Evolutionary conservation across 2,113 vertebrate genomes (phyloP).

Genomic region (Antidorcas marsupialis): DNA sequence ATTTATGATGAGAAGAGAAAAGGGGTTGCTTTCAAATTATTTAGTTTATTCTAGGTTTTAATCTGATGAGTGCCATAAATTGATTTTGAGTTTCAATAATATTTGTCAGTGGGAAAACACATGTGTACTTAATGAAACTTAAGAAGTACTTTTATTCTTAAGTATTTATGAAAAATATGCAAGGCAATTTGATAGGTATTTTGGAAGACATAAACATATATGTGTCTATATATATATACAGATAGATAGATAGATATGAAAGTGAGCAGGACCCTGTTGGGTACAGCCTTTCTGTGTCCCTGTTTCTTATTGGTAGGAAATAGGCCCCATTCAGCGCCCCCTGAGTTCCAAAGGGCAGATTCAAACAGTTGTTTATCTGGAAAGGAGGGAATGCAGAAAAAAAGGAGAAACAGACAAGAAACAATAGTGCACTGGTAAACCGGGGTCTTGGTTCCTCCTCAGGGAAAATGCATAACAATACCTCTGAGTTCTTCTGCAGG

Average conservation of each 20-base stretch:
- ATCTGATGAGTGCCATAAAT: not conserved
- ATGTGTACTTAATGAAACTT: not conserved
- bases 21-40: not conserved
- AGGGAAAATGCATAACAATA: not conserved
- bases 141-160: not conserved
- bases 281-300: not conserved
- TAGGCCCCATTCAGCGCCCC: fast-evolving
- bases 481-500: not conserved
- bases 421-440: not conserved
- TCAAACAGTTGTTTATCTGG: not conserved
- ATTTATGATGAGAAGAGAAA: not conserved
- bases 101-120: not conserved
- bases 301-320: not conserved
- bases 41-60: not conserved
- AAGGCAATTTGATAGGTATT: not conserved
- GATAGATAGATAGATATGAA: not conserved
- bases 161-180: not conserved
- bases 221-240: no score
- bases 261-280: not conserved
- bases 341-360: not conserved
- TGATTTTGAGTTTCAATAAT: not conserved
- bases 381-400: not conserved
- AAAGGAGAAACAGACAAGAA: not conserved
- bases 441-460: not conserved
- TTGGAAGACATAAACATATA: not conserved